Conservation (phyloP, 1,140 invertebrate species). For the Theocolax elegans region DNA sequence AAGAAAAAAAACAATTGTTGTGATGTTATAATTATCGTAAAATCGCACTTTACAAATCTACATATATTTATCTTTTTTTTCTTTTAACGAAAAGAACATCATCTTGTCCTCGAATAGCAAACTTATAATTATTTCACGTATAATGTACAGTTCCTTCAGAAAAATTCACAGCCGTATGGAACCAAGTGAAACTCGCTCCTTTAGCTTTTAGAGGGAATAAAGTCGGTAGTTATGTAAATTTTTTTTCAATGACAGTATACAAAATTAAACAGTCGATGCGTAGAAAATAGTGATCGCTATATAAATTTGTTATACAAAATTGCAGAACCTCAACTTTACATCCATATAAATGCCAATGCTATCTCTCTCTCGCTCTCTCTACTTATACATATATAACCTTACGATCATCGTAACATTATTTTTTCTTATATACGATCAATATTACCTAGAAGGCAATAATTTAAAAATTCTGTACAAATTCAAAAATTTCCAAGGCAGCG, state of each 20-base stretch:
- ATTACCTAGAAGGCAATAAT: conserved; percentile 35
- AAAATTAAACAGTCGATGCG: not conserved
- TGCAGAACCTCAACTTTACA: conserved; percentile 30
- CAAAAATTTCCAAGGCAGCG: conserved; percentile 19
- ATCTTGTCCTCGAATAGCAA: conserved; percentile 19
- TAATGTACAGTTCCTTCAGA: conserved; percentile 58
- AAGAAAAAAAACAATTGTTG: no score
- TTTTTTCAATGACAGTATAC: not conserved
- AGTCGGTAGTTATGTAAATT: not conserved
- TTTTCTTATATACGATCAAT: conserved; percentile 14
- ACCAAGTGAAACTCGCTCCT: conserved; percentile 43
- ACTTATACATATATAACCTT: not conserved
- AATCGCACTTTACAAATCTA: conserved; percentile 26
- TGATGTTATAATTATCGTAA: conserved; percentile 17
- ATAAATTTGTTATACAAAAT: conserved; percentile 19
- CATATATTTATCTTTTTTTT: conserved; percentile 8
- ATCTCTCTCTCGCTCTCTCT: not conserved
- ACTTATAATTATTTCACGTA: conserved; percentile 43
- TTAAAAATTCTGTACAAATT: conserved; percentile 39
- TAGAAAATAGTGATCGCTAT: not conserved
- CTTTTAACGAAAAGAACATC: conserved; percentile 16
- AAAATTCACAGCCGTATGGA: conserved; percentile 66
- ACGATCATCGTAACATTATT: not conserved
- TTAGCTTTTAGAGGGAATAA: conserved; percentile 9
- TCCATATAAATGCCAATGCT: conserved; percentile 39